Conservation (phyloP, 2,888 invertebrate genomes). For the Cheilosia vernalis region DNA sequence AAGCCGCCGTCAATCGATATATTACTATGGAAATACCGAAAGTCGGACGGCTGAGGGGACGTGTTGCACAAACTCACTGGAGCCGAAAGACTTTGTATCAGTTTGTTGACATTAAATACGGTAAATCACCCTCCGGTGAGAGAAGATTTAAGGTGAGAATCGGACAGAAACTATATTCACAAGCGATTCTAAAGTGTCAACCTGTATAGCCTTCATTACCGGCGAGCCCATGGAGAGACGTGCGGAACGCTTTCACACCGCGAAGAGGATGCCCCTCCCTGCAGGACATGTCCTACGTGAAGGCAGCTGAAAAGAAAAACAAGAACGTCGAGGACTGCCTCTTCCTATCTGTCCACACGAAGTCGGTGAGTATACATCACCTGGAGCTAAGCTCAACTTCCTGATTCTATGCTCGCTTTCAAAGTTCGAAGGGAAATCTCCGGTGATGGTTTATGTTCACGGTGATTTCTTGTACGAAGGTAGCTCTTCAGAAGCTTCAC, state of each 20-base stretch:
- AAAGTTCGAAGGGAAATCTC: conserved; percentile 75
- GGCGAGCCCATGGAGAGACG: conserved; percentile 78
- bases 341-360: conserved; percentile 79
- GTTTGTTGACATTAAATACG: conserved; percentile 82
- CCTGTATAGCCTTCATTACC: conserved; percentile 78
- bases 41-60: conserved; percentile 80
- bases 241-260: conserved; percentile 78
- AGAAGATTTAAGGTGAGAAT: conserved; percentile 80
- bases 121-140: conserved; percentile 79
- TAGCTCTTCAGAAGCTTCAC: conserved; percentile 80
- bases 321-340: conserved; percentile 81
- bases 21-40: conserved; percentile 76
- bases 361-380: conserved; percentile 78
- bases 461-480: conserved; percentile 83
- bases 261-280: conserved; percentile 80
- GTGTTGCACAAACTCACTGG: conserved; percentile 79
- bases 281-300: conserved; percentile 77
- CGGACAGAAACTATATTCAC: neutral
- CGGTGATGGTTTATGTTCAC: conserved; percentile 84
- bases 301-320: conserved; percentile 76
- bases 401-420: neutral
- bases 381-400: neutral
- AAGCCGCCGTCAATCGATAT: neutral
- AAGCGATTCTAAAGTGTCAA: neutral
- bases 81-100: conserved; percentile 78